These are phyloP conservation scores for Nasonia oneida DNA, from an alignment of 2,888 invertebrate species.

Conservation along the genomic window DNA sequence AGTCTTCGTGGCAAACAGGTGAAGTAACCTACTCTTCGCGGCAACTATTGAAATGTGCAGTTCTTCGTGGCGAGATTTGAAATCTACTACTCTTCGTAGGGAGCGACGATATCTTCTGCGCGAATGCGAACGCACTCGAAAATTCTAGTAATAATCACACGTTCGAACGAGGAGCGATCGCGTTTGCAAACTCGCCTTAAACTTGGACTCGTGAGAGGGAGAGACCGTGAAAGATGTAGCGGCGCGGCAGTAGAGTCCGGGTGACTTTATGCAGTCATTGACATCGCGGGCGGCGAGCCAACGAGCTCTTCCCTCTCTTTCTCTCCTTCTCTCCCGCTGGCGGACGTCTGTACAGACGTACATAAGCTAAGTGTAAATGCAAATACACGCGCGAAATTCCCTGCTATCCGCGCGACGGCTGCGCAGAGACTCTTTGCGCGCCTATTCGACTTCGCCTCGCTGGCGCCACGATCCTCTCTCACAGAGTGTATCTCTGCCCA, in stretches of 20 bases:
- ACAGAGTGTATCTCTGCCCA: not conserved
- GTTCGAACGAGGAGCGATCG: not conserved
- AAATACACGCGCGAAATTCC: conserved; percentile 58
- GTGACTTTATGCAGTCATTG: conserved; percentile 62
- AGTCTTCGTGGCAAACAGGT: no score
- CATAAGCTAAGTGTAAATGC: conserved; percentile 61
- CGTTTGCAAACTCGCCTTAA: conserved; percentile 18
- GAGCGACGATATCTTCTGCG: not conserved
- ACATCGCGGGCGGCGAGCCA: conserved; percentile 58
- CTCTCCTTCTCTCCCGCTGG: not conserved
- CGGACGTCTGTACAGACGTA: conserved; percentile 47
- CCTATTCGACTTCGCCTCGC: not conserved
- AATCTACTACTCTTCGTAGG: no score
- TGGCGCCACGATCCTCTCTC: not conserved
- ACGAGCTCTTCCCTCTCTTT: not conserved
- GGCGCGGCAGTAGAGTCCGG: not conserved
- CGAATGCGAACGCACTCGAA: not conserved
- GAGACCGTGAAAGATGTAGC: not conserved
- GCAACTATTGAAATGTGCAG: no score
- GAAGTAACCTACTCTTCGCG: no score
- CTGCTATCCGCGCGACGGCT: not conserved
- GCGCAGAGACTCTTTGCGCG: not conserved
- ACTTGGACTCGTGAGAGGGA: conserved; percentile 23
- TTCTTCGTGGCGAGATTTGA: no score
- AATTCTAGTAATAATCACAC: not conserved